These are phyloP conservation scores for Heterotis niloticus DNA, from an alignment of 2,113 vertebrate genomes.

Conservation along the genomic window DNA sequence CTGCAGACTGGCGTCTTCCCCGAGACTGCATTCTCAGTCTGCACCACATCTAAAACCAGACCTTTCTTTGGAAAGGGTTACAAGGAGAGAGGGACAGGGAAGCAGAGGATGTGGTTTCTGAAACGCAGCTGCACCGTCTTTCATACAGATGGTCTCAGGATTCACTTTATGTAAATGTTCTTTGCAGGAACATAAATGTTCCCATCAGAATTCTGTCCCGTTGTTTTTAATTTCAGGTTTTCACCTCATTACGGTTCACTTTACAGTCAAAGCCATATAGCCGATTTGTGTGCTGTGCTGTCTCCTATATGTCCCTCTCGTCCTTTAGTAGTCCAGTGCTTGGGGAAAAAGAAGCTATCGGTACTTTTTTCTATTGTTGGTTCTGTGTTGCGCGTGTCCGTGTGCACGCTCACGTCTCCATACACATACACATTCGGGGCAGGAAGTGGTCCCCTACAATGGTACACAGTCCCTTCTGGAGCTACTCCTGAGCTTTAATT, in stretches of 20 bases:
- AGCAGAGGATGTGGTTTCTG: neutral
- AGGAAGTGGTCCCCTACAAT: no score
- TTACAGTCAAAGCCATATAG: neutral
- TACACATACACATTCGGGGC: no score
- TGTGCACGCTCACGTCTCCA: neutral
- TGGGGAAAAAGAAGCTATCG: neutral
- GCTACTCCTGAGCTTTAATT: neutral
- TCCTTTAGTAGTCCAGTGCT: neutral
- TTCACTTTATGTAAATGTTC: neutral
- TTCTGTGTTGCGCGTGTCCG: neutral
- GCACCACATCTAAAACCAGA: neutral
- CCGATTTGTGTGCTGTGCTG: neutral
- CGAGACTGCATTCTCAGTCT: neutral
- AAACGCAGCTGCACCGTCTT: neutral
- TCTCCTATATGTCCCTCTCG: neutral
- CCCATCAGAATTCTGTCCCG: neutral
- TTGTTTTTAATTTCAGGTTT: constrained; percentile 2
- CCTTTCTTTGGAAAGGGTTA: neutral
- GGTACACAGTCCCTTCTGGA: neutral
- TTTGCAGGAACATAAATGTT: neutral
- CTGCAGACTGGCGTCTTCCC: neutral
- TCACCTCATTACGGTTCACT: constrained; percentile 2
- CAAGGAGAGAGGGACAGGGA: neutral
- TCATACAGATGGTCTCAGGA: neutral
- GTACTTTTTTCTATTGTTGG: neutral